Percentiles rank a stretch among this genome's conserved stretches.
Evolutionary conservation across 1,140 invertebrate genomes (phyloP).

Genomic region (Meloidogyne exigua): DNA sequence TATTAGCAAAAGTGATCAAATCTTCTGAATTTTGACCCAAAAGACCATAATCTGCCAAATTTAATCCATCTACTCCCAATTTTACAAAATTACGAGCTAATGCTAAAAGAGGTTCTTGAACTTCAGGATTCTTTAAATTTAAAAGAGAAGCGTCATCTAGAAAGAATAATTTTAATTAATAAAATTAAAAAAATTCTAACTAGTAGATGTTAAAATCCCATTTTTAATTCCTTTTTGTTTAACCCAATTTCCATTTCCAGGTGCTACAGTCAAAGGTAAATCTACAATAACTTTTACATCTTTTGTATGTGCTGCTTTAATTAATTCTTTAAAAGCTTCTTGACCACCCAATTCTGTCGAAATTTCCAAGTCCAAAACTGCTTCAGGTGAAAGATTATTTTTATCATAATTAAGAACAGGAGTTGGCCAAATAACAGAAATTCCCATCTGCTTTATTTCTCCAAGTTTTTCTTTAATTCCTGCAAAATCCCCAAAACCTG

Average conservation of each 20-base stretch:
- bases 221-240: neutral
- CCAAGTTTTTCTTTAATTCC: slow-evolving; percentile 59
- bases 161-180: neutral
- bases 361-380: slow-evolving; percentile 42
- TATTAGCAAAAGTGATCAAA: neutral
- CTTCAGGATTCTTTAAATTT: slow-evolving; percentile 12
- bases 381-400: slow-evolving; percentile 45
- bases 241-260: slow-evolving; percentile 14
- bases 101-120: slow-evolving; percentile 23
- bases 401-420: slow-evolving; percentile 51
- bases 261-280: slow-evolving; percentile 28
- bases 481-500: slow-evolving; percentile 55
- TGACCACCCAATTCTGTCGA: slow-evolving; percentile 52
- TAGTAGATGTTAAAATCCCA: neutral
- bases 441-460: slow-evolving; percentile 52
- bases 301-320: slow-evolving; percentile 50
- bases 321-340: slow-evolving; percentile 52
- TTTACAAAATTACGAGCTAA: slow-evolving; percentile 20
- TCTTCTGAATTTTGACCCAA: neutral
- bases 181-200: neutral
- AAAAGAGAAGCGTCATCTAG: slow-evolving; percentile 13
- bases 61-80: slow-evolving; percentile 25
- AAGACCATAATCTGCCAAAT: slow-evolving; percentile 30
- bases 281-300: slow-evolving; percentile 27
- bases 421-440: slow-evolving; percentile 53